These are phyloP conservation scores for Spisula subtruncata DNA, from an alignment of 2,888 invertebrate species.

Conservation along the genomic window DNA sequence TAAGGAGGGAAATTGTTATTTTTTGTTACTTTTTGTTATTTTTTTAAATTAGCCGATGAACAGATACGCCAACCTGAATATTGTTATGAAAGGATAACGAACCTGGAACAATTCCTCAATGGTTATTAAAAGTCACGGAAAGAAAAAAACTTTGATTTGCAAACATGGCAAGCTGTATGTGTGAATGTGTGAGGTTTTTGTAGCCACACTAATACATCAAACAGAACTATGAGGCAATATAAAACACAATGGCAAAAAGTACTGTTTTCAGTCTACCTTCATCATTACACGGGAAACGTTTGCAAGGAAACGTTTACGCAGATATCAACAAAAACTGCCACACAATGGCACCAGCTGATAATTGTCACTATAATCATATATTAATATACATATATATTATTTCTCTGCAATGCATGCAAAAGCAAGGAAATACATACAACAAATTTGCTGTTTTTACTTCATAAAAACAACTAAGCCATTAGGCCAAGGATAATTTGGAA, in stretches of 20 bases:
- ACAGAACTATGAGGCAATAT: neutral
- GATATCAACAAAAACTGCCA: neutral
- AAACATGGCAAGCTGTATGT: neutral
- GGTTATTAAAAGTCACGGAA: neutral
- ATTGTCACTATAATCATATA: neutral
- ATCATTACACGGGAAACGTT: neutral
- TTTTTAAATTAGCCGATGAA: conserved; percentile 15
- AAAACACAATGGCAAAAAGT: neutral
- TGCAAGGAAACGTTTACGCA: neutral
- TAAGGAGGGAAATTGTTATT: neutral
- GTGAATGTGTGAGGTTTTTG: neutral
- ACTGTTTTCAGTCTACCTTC: neutral
- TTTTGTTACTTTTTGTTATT: neutral
- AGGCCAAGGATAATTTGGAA: too few species aligned
- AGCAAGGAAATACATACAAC: neutral
- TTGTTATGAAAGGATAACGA: neutral
- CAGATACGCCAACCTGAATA: neutral
- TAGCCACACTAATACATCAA: neutral
- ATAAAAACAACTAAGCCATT: too few species aligned
- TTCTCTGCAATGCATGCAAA: neutral
- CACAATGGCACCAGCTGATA: neutral
- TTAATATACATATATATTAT: neutral
- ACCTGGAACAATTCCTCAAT: neutral
- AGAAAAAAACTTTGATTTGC: neutral
- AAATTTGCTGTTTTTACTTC: neutral